Base-by-base conservation (phyloP, 1,140 invertebrate genomes). In the Brachionus manjavacas region DNA sequence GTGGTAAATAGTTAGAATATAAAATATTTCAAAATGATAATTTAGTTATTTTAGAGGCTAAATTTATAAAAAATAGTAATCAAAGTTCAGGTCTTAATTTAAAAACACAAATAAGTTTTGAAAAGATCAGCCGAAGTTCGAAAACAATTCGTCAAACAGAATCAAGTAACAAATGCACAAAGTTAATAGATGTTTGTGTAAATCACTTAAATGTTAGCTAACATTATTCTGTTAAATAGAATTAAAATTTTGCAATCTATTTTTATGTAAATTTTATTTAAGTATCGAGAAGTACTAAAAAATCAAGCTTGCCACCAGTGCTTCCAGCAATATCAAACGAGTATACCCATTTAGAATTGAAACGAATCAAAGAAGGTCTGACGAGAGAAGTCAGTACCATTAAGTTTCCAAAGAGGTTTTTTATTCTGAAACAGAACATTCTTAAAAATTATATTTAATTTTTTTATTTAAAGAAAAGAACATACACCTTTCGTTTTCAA, bases 401-500 rank as follows among this genome's bases (percentile, higher is more conserved):
- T 1, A 46, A 76, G 20, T 76, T 76, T 76, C 41, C 41, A 25
- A 76, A 76, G 49, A 76, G 72, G 72, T 76, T 46, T 49, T n/a
- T 12, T 76, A 3, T 41, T 39, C 7, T 20, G 3, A 49, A 25
- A 14, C 0, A 2, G 28, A 49, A 25, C 2, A 76, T 1, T 28
- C 25, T 31, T 2, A 8, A 20, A 25, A 23, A 25, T 25, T 25
- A 76, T 1, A 28, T 46, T 49, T 11, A 76, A 7, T 14, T 46
- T 52, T 49, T 76, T 25, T 49, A 43, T 74, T 35, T 72, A 20
- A 28, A 81, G 79, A 81, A 41, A 68, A 81, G 79, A 81, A 11
- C 80, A 83, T 16, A 55, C n/a, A 6, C 80, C 80, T n/a, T 83
- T 46, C 52, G 60, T 83, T 41, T 83, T 83, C 16, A 83, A 83